Evolutionary conservation across 2,797 vertebrate genomes (phyloP), one percentile per base, ranked within the genome.

Genomic region (Karalla daura): DNA sequence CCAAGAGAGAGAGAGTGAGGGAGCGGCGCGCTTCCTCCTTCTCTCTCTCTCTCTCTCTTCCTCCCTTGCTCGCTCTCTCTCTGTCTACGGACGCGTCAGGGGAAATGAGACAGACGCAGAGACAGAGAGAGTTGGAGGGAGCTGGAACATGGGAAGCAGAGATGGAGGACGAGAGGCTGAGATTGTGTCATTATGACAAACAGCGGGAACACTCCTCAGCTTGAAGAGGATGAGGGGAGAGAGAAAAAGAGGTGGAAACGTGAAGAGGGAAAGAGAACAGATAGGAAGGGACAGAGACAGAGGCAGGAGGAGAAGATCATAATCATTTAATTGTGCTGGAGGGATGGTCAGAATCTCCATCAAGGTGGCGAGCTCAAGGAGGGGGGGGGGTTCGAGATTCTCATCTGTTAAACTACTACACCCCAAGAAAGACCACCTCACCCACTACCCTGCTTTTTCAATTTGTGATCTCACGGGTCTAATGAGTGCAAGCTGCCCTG

Each of bases 251-350:
- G 59, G 59, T 53, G 45, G 58, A 76, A 66, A 50, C 58, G 52
- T 41, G 63, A 63, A 68, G 47, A 44, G 53, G 52, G 51, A 54
- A 41, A 71, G 61, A 69, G 51, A 58, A 50, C 36, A 6, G 54
- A 86, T 68, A 49, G 63, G 46, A 62, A 77, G 44, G 46, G 63
- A 67, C 55, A 72, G 68, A 88, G 63, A 74, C 56, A 63, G 65
- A 83, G n/a, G n/a, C 59, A 73, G 66, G 77, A 45, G 62, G 66
- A 82, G 63, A 80, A 90, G 87, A 94, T 93, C 87, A 90, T 88
- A 92, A 94, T 93, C 90, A 92, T 93, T 93, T 94, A 93, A 93
- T 93, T 92, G 91, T 92, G 68, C 72, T 72, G 63, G 81, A 88
- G 78, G 76, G 86, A 81, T 88, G 87, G 89, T 89, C 86, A 74